Evolutionary conservation across 2,113 vertebrate species (phyloP).

Genomic region (Gallinago jamesoni): DNA sequence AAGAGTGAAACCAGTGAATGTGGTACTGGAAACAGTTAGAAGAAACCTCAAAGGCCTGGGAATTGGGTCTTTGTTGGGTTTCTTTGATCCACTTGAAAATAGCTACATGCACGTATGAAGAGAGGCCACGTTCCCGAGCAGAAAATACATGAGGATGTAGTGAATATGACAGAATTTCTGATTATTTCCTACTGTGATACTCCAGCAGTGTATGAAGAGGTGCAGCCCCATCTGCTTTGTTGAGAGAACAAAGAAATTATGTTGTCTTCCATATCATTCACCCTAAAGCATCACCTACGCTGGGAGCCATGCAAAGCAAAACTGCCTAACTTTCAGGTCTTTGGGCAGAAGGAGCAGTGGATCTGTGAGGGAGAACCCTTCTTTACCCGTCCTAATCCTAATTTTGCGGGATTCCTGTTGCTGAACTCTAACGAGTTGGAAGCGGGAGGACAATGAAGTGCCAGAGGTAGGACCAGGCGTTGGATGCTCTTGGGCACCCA

Average conservation of each 20-base stretch:
- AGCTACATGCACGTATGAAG: accelerated
- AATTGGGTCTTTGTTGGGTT: not conserved
- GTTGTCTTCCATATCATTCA: not conserved
- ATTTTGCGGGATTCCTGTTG: not conserved
- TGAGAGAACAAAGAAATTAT: not conserved
- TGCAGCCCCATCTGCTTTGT: not conserved
- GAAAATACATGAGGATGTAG: not conserved
- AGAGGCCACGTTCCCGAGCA: not conserved
- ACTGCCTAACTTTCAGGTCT: accelerated
- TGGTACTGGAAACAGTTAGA: accelerated
- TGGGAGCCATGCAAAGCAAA: no score
- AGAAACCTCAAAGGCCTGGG: not conserved
- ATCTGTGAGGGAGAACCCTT: not conserved
- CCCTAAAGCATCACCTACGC: not conserved
- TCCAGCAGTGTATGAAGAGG: not conserved
- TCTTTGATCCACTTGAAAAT: not conserved
- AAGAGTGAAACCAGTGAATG: not conserved
- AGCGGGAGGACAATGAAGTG: not conserved
- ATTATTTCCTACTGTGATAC: not conserved
- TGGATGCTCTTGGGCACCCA: not conserved
- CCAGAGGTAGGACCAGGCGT: accelerated
- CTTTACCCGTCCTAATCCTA: accelerated
- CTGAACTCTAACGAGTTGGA: not conserved
- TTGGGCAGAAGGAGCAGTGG: not conserved
- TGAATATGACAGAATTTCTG: not conserved